Conservation (phyloP, 2,888 invertebrate species). For the Philopedon plagiatum region DNA sequence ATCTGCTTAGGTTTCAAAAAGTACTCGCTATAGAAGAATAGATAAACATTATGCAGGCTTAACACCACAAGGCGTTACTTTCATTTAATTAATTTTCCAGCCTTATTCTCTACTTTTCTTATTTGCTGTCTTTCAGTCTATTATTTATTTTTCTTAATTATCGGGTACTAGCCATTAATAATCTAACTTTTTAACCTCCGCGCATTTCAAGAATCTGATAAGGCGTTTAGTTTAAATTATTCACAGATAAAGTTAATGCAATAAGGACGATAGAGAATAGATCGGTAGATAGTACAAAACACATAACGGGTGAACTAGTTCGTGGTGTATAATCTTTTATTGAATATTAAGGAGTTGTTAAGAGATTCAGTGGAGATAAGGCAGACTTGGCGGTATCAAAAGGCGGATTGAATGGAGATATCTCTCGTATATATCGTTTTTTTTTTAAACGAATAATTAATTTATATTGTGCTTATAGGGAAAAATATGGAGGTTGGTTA, state of each 20-base stretch:
- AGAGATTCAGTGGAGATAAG: conserved; percentile 12
- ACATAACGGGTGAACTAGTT: conserved; percentile 2
- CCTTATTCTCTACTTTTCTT: too few relatives aligned
- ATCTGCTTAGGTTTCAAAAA: too few relatives aligned
- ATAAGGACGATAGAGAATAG: neutral
- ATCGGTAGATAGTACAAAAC: neutral
- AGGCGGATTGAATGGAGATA: conserved; percentile 2
- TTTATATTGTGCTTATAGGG: neutral
- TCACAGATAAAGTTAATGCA: neutral
- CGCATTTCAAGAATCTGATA: conserved; percentile 4
- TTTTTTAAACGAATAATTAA: neutral
- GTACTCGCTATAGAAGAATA: too few relatives aligned
- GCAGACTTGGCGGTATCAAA: neutral
- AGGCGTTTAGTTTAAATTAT: conserved; percentile 2
- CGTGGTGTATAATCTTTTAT: neutral
- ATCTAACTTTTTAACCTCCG: neutral
- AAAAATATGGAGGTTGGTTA: neutral
- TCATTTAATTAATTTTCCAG: too few relatives aligned
- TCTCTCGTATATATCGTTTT: neutral
- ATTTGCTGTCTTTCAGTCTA: too few relatives aligned
- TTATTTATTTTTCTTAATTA: conserved; percentile 2
- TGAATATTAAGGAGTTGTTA: conserved; percentile 6
- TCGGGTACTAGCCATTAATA: neutral
- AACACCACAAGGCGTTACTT: too few relatives aligned
- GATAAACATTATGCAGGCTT: too few relatives aligned